Evolutionary conservation across 2,888 invertebrate species (phyloP).

Genomic region (Ceriagrion tenellum): DNA sequence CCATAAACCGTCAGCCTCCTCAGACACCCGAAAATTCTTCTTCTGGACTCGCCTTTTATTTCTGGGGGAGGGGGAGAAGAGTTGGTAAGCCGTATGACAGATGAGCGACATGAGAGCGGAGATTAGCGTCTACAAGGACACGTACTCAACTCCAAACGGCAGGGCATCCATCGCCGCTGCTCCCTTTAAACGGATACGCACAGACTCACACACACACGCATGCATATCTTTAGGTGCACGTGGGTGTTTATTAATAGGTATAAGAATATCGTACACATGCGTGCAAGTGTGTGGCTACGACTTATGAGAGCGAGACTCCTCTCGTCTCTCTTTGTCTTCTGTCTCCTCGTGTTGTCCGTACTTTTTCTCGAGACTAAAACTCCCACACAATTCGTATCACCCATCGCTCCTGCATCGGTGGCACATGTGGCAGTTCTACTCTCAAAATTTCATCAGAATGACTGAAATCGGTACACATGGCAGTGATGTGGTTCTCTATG

Average conservation of each 20-base stretch:
- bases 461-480: too few species aligned
- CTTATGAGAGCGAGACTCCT: neutral
- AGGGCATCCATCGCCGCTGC: conserved; percentile 52
- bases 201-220: neutral
- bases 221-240: neutral
- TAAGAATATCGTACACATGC: neutral
- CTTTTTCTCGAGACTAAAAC: neutral
- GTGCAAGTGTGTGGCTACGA: neutral
- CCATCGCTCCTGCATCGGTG: too few species aligned
- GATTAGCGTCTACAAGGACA: conserved; percentile 68
- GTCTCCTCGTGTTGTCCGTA: neutral
- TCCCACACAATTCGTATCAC: too few species aligned
- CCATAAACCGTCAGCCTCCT: too few species aligned
- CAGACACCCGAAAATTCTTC: conserved; percentile 3
- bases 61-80: neutral
- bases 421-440: too few species aligned
- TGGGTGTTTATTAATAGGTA: conserved; percentile 9
- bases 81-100: conserved; percentile 51
- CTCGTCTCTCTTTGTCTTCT: neutral
- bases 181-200: conserved; percentile 42
- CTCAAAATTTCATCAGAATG: too few species aligned
- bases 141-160: conserved; percentile 57
- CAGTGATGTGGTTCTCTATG: too few species aligned
- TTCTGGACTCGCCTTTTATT: neutral
- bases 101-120: conserved; percentile 63